Base-by-base conservation (phyloP, 2,888 invertebrate genomes). In the Petrophora chlorosata region DNA sequence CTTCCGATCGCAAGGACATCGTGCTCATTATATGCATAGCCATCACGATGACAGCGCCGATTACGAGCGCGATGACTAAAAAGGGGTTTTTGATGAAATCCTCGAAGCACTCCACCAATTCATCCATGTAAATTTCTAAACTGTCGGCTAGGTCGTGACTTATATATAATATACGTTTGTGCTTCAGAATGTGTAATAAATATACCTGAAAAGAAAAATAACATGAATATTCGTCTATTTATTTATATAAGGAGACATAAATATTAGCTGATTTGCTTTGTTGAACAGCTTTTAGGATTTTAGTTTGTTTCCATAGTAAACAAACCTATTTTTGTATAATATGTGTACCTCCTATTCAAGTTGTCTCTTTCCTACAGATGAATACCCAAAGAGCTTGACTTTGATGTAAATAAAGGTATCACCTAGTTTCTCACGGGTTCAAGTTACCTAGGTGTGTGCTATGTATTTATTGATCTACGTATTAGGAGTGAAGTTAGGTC, bases 121-220 rank as follows among this genome's bases (percentile, higher is more conserved):
- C 77, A 8, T 78, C 77, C 67, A 86, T 67, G 45, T 72, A 81
- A 58, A 70, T 73, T 67, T 81, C 80, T 36, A 79, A 38, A 25
- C 53, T 63, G 17, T 65, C 54, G 0, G 67, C 48, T 16, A 77
- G 15, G 1, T 13, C 14, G 3, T 19, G 17, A 5, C 64, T 59
- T 25, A 71, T 57, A 68, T 71, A 70, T 83, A 84, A 85, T 77
- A 65, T 57, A 52, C 53, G 10, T 16, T 49, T 54, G 53, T 38
- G n/a, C 65, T 79, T 67, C 81, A 85, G 58, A 85, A 79, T 45
- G 79, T 77, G 58, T 87, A 86, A 56, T 87, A 86, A 33, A 86
- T 82, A 51, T 84, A 86, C 86, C 86, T 86, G 71, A 3, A 25
- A 5, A 3, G n/a, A n/a, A n/a, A n/a, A n/a, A n/a, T n/a, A n/a